phyloP scores from a whole-genome alignment of 2,113 vertebrate species.

The Phylloscopus trochiloides region DNA sequence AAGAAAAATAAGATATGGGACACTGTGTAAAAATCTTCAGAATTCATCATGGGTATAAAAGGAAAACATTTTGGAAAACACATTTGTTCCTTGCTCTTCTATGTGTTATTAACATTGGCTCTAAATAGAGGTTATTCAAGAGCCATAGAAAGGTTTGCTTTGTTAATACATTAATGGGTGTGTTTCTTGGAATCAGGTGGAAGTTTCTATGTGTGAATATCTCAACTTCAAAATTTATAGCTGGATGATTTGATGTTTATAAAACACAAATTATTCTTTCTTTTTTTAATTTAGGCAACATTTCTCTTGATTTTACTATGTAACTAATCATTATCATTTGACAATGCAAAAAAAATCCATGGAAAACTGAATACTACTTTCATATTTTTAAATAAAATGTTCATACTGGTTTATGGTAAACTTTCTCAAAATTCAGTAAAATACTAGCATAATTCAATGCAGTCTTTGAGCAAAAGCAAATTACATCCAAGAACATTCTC shows the following conservation, averaged over 20 bases:
- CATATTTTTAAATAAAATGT: neutral
- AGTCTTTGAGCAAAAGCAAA: neutral
- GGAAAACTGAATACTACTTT: neutral
- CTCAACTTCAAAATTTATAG: neutral
- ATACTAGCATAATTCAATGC: neutral
- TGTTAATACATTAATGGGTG: neutral
- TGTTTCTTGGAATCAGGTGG: neutral
- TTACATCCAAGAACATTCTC: slow-evolving; percentile 10
- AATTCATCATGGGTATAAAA: neutral
- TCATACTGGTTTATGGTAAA: neutral
- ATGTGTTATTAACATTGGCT: neutral
- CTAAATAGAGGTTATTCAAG: neutral
- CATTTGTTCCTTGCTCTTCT: neutral
- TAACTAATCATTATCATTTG: neutral
- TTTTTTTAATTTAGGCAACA: neutral
- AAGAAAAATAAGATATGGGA: neutral
- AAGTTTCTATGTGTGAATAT: neutral
- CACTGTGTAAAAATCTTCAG: neutral
- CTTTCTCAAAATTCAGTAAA: neutral
- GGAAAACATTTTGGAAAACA: neutral
- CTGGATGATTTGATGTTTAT: neutral
- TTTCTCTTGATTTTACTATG: neutral
- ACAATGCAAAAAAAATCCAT: neutral
- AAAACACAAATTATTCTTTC: neutral
- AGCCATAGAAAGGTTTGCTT: neutral